phyloP scores from a whole-genome alignment of 1,140 invertebrate species.

The Ceratoteleas bidentatus region DNA sequence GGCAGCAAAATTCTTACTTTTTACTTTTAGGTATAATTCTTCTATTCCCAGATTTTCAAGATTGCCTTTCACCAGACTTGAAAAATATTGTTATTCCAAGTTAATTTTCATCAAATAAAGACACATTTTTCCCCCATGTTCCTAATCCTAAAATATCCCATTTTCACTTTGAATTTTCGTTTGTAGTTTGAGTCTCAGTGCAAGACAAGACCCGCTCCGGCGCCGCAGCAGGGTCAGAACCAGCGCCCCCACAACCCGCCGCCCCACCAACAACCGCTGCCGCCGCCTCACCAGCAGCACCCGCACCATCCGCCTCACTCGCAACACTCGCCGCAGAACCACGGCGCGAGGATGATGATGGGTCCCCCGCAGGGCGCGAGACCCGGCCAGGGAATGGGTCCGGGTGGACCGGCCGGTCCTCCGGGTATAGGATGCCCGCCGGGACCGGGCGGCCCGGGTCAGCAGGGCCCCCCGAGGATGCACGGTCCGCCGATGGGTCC shows the following conservation, averaged over 20 bases:
- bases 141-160: too few species aligned
- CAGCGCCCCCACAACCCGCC: slow-evolving; percentile 81
- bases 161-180: too few species aligned
- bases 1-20: too few species aligned
- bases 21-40: too few species aligned
- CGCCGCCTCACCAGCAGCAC: slow-evolving; percentile 81
- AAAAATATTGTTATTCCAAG: too few species aligned
- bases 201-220: slow-evolving; percentile 90
- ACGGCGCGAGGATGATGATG: slow-evolving; percentile 85
- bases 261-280: slow-evolving; percentile 79
- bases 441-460: slow-evolving; percentile 81
- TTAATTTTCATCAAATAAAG: too few species aligned
- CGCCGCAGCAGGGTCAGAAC: slow-evolving; percentile 83
- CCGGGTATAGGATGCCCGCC: slow-evolving; percentile 84
- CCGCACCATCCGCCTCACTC: slow-evolving; percentile 79
- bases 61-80: too few species aligned
- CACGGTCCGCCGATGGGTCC: slow-evolving; percentile 87
- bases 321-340: slow-evolving; percentile 83
- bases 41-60: too few species aligned
- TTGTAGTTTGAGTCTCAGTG: slow-evolving; percentile 93
- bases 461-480: slow-evolving; percentile 82
- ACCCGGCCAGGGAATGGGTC: slow-evolving; percentile 82
- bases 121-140: too few species aligned
- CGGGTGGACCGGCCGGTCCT: slow-evolving; percentile 74
- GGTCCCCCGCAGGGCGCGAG: slow-evolving; percentile 84